Conservation (phyloP, 2,888 invertebrate genomes). For the Thumatha senex region DNA sequence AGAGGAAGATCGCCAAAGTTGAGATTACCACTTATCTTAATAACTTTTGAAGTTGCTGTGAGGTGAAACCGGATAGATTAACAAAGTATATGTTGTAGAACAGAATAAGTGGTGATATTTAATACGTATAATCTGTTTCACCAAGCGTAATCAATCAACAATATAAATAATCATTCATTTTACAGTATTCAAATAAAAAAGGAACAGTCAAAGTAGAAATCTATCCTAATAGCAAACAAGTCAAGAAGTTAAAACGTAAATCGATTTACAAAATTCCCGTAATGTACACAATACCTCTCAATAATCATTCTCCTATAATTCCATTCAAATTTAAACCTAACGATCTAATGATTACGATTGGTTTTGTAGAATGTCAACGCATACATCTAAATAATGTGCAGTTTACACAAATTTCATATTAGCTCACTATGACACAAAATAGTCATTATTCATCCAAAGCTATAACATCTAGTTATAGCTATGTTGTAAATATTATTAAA, state of each 20-base stretch:
- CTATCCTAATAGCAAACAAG: slow-evolving; percentile 24
- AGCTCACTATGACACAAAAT: slow-evolving; percentile 36
- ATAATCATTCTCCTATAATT: slow-evolving; percentile 24
- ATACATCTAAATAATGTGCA: slow-evolving; percentile 30
- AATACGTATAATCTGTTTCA: too few relatives aligned
- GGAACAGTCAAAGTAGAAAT: slow-evolving; percentile 11
- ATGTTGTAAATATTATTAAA: slow-evolving; percentile 11
- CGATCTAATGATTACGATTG: slow-evolving; percentile 6
- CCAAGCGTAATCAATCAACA: too few relatives aligned
- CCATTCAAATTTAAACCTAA: slow-evolving; percentile 21
- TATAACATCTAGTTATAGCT: slow-evolving; percentile 18
- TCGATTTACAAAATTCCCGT: slow-evolving; percentile 51
- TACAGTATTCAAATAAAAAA: background rate
- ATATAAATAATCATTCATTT: too few relatives aligned
- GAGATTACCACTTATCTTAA: too few relatives aligned
- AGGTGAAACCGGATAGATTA: too few relatives aligned
- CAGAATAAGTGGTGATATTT: too few relatives aligned
- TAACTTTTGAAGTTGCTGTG: too few relatives aligned
- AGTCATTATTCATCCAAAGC: slow-evolving; percentile 41
- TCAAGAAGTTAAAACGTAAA: slow-evolving; percentile 34
- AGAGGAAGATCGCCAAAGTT: too few relatives aligned
- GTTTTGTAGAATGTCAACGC: slow-evolving; percentile 12
- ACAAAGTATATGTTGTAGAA: too few relatives aligned
- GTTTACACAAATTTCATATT: slow-evolving; percentile 34
- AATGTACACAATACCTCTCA: slow-evolving; percentile 20